Conservation (phyloP, 2,113 vertebrate species). For the Mungos mungo region DNA sequence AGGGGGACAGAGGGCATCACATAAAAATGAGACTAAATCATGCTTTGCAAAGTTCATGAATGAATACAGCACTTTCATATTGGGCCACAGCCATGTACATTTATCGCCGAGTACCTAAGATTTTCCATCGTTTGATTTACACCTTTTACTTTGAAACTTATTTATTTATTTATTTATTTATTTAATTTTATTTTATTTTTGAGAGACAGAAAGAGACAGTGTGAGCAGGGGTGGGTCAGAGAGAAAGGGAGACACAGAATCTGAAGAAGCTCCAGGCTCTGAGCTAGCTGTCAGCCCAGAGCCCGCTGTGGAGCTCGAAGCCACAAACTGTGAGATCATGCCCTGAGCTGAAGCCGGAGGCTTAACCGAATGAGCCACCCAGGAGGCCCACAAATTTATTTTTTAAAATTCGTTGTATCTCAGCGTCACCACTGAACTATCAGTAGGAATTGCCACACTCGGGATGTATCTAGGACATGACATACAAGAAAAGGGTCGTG, state of each 20-base stretch:
- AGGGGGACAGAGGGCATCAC: neutral
- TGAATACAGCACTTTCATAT: neutral
- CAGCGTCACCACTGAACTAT: neutral
- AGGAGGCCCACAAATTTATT: too few species aligned
- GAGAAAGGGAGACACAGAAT: too few species aligned
- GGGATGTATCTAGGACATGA: neutral
- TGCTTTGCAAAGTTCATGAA: neutral
- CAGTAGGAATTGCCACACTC: neutral
- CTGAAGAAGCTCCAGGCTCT: too few species aligned
- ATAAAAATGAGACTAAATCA: neutral
- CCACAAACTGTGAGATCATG: too few species aligned
- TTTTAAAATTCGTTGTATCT: neutral
- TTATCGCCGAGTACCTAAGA: neutral
- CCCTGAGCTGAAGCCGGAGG: too few species aligned
- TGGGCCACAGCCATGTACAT: neutral
- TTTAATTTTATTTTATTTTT: too few species aligned
- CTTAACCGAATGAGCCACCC: too few species aligned
- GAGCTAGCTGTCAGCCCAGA: too few species aligned
- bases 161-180: too few species aligned
- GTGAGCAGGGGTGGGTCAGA: too few species aligned
- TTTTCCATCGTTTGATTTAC: neutral
- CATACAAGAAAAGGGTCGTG: neutral
- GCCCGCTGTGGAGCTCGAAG: too few species aligned
- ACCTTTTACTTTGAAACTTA: neutral
- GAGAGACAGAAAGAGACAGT: too few species aligned